Base-by-base conservation (phyloP, 2,113 vertebrate genomes). In the Chrysemys picta region DNA sequence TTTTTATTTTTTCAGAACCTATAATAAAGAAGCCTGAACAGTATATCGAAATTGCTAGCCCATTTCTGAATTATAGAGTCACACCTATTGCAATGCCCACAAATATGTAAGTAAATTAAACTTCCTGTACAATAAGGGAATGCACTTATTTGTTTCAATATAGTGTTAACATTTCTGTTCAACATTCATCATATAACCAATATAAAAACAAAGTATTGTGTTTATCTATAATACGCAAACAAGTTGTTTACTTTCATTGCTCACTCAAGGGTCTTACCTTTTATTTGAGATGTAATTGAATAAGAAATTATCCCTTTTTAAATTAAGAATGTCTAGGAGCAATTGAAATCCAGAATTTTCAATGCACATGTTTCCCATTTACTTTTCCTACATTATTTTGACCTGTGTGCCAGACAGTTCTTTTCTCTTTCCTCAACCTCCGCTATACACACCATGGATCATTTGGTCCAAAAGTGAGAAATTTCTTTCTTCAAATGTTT, bases 41-140 rank as follows among this genome's bases (percentile, higher is more conserved):
- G 78, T 83, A 98, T 76, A 38, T 99, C 92, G 98, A 99, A 85
- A 98, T 99, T 84, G 94, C 97, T 94, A 98, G 98, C 75, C 93
- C 96, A 0, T 98, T 99, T 98, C 88, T 99, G 10, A 98, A 98
- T 93, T 98, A 98, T 38, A 98, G 95, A 87, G 91, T 98, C 75
- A 78, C 82, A 95, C 75, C 95, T 72, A 94, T 98, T 85, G 85
- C 65, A 81, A 90, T 98, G 80, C 98, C 98, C 85, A 96, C 92
- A 90, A 93, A 98, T 76, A 91, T 2, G 98, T 98, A 97, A 98
- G 98, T 98, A 97, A 17, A 25, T 47, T 38, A 5, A 35, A 54
- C 50, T 87, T 92, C 91, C 53, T 53, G 5, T 19, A 59, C 27
- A 19, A 31, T 83, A 45, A 59, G 16, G 19, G 42, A 82, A n/a